phyloP scores from a whole-genome alignment of 2,113 vertebrate genomes.

The Recurvirostra avosetta region DNA sequence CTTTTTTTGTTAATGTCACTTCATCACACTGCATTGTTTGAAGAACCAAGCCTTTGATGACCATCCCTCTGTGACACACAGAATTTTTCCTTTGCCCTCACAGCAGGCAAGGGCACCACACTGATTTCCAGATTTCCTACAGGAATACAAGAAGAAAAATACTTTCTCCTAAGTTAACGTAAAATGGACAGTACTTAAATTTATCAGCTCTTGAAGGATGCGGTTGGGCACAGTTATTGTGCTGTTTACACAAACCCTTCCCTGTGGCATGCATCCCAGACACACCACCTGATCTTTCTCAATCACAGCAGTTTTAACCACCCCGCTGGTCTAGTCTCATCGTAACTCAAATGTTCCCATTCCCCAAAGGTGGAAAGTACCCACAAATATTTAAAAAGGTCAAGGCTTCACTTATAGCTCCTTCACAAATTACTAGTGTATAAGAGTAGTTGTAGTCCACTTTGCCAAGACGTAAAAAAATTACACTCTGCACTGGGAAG shows the following conservation, averaged over 20 bases:
- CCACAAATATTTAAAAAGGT: not conserved
- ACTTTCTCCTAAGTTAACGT: not conserved
- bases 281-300: not conserved
- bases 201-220: not conserved
- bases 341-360: not conserved
- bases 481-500: not conserved
- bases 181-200: not conserved
- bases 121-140: not conserved
- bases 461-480: conserved; percentile 3
- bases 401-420: not conserved
- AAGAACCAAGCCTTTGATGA: conserved; percentile 42
- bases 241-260: not conserved
- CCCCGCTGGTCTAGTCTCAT: not conserved
- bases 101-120: conserved; percentile 1
- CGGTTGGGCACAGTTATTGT: fast-evolving
- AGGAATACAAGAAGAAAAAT: not conserved
- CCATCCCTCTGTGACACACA: not conserved
- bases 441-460: not conserved
- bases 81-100: conserved; percentile 10
- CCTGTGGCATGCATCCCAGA: not conserved
- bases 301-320: not conserved
- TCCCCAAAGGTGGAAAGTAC: not conserved
- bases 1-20: not conserved
- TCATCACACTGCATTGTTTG: not conserved
- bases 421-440: not conserved